Evolutionary conservation across 2,797 vertebrate genomes (phyloP).

Genomic region (Molothrus aeneus): DNA sequence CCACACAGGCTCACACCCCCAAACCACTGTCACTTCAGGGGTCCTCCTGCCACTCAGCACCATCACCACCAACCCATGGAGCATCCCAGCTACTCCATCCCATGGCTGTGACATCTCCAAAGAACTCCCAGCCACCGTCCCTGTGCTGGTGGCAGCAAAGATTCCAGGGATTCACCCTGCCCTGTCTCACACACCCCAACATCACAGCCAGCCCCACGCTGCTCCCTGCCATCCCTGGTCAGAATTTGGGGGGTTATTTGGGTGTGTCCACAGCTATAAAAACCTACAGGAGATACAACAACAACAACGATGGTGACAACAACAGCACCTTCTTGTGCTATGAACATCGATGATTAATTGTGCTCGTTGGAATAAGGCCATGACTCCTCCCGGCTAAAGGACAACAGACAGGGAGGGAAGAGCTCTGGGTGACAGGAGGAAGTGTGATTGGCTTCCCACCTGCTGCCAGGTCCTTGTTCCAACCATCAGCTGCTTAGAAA

Average conservation of each 20-base stretch:
- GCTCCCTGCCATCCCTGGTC: slow-evolving; percentile 9
- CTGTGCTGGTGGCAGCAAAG: neutral
- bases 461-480: slow-evolving; percentile 48
- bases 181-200: neutral
- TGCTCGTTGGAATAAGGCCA: slow-evolving; percentile 64
- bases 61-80: neutral
- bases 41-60: neutral
- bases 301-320: slow-evolving; percentile 13
- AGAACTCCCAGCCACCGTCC: neutral
- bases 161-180: neutral
- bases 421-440: neutral
- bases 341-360: slow-evolving; percentile 31
- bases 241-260: neutral
- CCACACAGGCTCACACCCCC: neutral
- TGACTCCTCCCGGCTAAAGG: slow-evolving; percentile 33
- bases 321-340: slow-evolving; percentile 51
- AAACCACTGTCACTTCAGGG: neutral
- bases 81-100: neutral
- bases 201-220: fast-evolving
- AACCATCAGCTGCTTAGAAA: slow-evolving; percentile 42
- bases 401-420: neutral
- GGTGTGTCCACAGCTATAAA: slow-evolving; percentile 54
- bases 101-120: neutral
- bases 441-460: neutral
- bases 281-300: slow-evolving; percentile 51